Base-by-base conservation (phyloP, 2,113 vertebrate genomes). In the Serilophus lunatus region DNA sequence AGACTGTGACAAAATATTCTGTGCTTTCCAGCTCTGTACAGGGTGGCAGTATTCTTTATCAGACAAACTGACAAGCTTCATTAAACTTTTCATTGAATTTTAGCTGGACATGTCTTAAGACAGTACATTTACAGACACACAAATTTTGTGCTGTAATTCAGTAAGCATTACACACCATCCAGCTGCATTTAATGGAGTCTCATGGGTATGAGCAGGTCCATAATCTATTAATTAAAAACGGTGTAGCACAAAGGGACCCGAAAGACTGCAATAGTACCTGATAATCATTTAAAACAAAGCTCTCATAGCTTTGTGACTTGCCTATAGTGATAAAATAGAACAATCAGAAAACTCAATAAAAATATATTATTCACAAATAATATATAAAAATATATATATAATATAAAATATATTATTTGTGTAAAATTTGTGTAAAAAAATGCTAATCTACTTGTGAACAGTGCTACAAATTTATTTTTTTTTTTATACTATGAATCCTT, bases 81-180 rank as follows among this genome's bases (percentile, higher is more conserved):
- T 95, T 95, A 95, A 61, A 26, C 65, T 90, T 92, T 82, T 57
- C 53, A 76, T 59, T 91, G 83, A 78, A 81, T 95, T 93, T 86
- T 71, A 71, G 15, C 77, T 83, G 88, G 82, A 91, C 4, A 0
- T 33, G 20, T 42, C 40, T 89, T 64, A 85, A 89, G 69, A 72
- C 25, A 35, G 18, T 60, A 45, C 25, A 4, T 82, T 85, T 61
- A 64, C 59, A 87, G 70, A 59, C 49, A 93, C 92, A 92, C 57
- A 69, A 56, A 87, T 57, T 92, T 69, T 82, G 54, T 87, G 45
- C 66, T 93, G 63, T 36, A 92, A 86, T 86, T 95, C 82, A 74
- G 36, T 26, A 71, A 89, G 61, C 2, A 0, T 89, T 82, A 20
- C 5, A 0, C 45, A 49, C 36, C 35, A 90, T 59, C n/a, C 70